Percentiles rank a stretch among this genome's conserved stretches.
Conservation (phyloP, 2,888 invertebrate genomes). For the Micropterix aruncella region DNA sequence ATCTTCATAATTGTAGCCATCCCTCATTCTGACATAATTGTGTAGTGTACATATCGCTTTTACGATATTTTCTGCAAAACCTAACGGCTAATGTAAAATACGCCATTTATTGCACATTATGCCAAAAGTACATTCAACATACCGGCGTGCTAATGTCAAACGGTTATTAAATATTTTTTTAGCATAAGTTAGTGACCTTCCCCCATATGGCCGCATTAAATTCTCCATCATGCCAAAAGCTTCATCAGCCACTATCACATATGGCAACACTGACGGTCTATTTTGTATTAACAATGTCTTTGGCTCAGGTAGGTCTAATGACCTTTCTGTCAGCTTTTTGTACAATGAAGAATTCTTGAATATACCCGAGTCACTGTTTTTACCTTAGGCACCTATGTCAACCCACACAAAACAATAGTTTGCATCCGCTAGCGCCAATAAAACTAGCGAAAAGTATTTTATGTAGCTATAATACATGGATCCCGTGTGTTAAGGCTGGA, state of each 20-base stretch:
- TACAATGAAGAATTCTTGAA: constrained; percentile 13
- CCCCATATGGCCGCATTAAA: constrained; percentile 12
- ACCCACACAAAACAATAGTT: constrained; percentile 11
- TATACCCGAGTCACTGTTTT: no score
- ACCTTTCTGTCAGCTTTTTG: constrained; percentile 13
- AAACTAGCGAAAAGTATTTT: constrained; percentile 13
- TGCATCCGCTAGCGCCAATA: constrained; percentile 11
- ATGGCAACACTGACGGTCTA: constrained; percentile 12
- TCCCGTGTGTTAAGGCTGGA: constrained; percentile 12
- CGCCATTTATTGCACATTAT: constrained; percentile 12
- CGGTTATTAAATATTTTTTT: constrained; percentile 9
- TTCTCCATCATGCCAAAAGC: constrained; percentile 12
- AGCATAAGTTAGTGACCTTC: constrained; percentile 12
- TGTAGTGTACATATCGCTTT: constrained; percentile 11
- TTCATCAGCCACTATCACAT: constrained; percentile 13
- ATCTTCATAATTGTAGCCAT: constrained; percentile 12
- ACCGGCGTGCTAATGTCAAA: constrained; percentile 7
- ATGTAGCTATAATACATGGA: constrained; percentile 13
- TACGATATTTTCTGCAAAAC: constrained; percentile 12
- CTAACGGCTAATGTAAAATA: constrained; percentile 12
- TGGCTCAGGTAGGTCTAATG: constrained; percentile 12
- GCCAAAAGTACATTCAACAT: constrained; percentile 11
- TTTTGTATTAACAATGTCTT: constrained; percentile 11
- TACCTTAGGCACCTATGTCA: constrained; percentile 13
- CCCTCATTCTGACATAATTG: constrained; percentile 12